Evolutionary conservation across 2,888 invertebrate genomes (phyloP), one percentile per base, ranked within the genome.

Genomic region (Agonopterix arenella): DNA sequence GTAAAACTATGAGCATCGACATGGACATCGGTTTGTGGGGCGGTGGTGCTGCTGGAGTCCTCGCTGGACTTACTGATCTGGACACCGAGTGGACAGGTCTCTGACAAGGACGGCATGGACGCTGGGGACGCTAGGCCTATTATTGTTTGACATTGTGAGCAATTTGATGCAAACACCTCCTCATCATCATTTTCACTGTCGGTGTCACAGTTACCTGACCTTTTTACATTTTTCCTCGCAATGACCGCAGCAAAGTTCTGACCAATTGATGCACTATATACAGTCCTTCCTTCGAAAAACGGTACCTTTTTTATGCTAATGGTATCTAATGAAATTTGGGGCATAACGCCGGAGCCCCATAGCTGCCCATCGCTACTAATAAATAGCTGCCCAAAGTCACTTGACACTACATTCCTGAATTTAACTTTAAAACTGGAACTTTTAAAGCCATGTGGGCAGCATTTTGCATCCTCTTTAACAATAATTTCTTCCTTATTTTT

Each of bases 221-320:
- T 70, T 59, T 77, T 83, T 9, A 90, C 90, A 73, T 90, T 89
- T 72, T 92, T 93, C 55, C 92, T 90, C n/a, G 92, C 91, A 63
- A 94, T 90, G 46, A 92, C 93, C 66, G 93, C 93, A 70, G 93
- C 96, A 90, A 93, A 96, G 68, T 94, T 93, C 52, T 90, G 90
- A 5, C 97, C 97, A 51, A 96, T 93, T 8, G 92, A 92, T 44
- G 95, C 90, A 69, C 93, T 92, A 47, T 93, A 90, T 16, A 96
- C 91, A 53, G 90, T 90, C 60, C 93, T 84, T 7, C 92, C 93
- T 64, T 93, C 92, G 62, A 94, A 93, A 78, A 93, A 93, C 55
- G 84, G 88, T 46, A 94, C 91, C 76, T 91, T 92, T 57, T 90
- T 92, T 55, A 93, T 93, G 62, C 83, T 90, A 59, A 71, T 74